A percentile compares a stretch with the other conserved stretches of the same genome.
Conservation (phyloP, 2,113 vertebrate species). For the Malurus cyaneus region DNA sequence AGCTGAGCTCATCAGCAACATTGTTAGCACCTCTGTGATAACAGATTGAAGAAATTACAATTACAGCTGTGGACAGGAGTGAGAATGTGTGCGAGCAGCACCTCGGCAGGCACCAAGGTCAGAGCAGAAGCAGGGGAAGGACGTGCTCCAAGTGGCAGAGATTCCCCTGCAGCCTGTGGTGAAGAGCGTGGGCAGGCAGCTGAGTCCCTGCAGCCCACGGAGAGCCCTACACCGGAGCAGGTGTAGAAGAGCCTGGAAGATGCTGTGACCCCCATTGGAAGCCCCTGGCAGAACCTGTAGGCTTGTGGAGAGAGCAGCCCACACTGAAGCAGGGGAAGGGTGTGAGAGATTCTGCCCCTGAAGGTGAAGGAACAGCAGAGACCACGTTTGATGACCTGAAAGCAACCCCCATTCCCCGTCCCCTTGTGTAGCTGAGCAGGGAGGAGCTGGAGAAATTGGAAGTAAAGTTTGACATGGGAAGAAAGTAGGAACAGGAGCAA, state of each 20-base stretch:
- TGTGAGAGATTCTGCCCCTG: not conserved
- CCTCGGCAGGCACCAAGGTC: too few relatives aligned
- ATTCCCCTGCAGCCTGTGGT: not conserved
- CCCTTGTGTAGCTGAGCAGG: accelerated
- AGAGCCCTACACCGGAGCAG: too few relatives aligned
- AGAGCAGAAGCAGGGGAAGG: not conserved
- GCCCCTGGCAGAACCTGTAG: not conserved
- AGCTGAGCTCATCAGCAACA: not conserved
- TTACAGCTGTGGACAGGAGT: not conserved
- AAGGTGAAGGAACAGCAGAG: not conserved
- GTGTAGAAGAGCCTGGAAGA: too few relatives aligned
- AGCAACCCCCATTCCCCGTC: not conserved
- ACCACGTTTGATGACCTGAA: not conserved
- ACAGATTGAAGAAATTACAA: not conserved
- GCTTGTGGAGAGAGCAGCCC: not conserved
- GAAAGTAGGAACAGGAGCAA: not conserved
- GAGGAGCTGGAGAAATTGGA: not conserved
- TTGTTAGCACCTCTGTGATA: not conserved
- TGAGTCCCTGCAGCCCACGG: too few relatives aligned
- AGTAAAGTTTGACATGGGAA: not conserved
- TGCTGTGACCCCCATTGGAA: accelerated
- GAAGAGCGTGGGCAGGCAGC: not conserved
- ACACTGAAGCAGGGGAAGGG: not conserved
- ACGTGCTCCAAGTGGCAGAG: accelerated
- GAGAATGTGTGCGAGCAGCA: not conserved